Evolutionary conservation across 2,797 vertebrate species (phyloP).

Genomic region (Hyperoplus lanceolatus): DNA sequence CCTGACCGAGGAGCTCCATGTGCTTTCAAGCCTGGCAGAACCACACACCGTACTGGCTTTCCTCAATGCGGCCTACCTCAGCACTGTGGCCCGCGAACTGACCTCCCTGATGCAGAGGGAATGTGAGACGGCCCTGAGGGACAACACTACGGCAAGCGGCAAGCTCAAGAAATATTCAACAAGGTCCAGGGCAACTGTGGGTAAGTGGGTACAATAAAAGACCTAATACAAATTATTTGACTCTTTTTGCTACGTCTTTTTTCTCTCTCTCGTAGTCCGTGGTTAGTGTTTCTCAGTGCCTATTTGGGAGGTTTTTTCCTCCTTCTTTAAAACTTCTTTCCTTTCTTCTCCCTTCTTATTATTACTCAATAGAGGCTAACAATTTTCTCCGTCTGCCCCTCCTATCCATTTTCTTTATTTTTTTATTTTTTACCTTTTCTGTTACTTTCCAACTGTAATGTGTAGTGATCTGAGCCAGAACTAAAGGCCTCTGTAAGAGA

Average conservation of each 20-base stretch:
- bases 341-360: constrained; percentile 9
- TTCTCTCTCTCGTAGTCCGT: neutral
- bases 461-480: constrained; percentile 52
- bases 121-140: constrained; percentile 88
- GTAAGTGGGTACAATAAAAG: constrained; percentile 82
- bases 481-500: constrained; percentile 60
- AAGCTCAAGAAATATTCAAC: constrained; percentile 88
- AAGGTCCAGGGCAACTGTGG: constrained; percentile 88
- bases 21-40: constrained; percentile 85
- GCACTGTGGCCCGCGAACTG: constrained; percentile 88
- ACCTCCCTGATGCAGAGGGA: constrained; percentile 88
- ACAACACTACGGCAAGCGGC: constrained; percentile 83
- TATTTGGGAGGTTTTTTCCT: constrained; percentile 18
- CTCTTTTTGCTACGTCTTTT: constrained; percentile 5
- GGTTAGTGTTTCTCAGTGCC: constrained; percentile 6
- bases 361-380: constrained; percentile 29
- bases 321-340: constrained; percentile 5
- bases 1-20: constrained; percentile 90
- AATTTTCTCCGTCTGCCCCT: constrained; percentile 17
- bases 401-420: neutral
- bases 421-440: constrained; percentile 31
- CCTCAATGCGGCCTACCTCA: constrained; percentile 91
- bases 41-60: constrained; percentile 87
- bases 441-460: constrained; percentile 39
- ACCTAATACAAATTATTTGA: neutral